These are phyloP conservation scores for Drosophila kohkoa DNA, from an alignment of 1,140 invertebrate genomes.

Conservation along the genomic window DNA sequence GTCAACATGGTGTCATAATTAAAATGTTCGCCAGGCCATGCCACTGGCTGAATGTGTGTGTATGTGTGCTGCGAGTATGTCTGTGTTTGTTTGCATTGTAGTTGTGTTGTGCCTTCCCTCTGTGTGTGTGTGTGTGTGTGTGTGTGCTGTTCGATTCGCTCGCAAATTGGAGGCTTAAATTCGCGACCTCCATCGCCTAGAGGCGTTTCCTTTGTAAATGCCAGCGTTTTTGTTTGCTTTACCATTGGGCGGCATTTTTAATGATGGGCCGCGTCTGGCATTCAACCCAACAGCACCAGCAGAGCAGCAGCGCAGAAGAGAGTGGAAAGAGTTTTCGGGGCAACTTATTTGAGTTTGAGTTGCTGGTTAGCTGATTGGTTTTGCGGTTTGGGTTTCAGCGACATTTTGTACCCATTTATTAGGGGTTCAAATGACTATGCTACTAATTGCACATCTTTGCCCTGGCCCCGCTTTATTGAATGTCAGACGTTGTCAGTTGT, in stretches of 20 bases:
- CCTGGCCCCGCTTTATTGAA: background rate
- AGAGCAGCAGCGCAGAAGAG: background rate
- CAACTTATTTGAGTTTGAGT: background rate
- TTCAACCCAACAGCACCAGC: background rate
- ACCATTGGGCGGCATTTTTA: constrained; percentile 59
- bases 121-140: background rate
- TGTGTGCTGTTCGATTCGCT: constrained; percentile 50
- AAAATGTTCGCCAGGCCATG: constrained; percentile 72
- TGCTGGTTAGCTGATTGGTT: constrained; percentile 58
- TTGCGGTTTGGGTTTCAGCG: constrained; percentile 29
- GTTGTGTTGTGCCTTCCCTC: constrained; percentile 2
- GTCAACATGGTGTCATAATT: constrained; percentile 82
- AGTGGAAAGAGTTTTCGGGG: background rate
- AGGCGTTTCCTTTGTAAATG: constrained; percentile 60
- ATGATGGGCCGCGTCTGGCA: constrained; percentile 46
- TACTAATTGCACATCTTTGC: constrained; percentile 55
- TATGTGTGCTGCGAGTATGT: background rate
- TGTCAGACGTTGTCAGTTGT: constrained; percentile 2
- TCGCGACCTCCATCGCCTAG: constrained; percentile 44
- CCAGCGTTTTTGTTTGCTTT: constrained; percentile 45
- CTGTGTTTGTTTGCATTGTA: constrained; percentile 23
- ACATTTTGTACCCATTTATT: constrained; percentile 40
- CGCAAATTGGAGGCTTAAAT: constrained; percentile 65
- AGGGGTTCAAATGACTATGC: constrained; percentile 22
- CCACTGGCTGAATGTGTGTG: constrained; percentile 5